Base-by-base conservation (phyloP, 2,113 vertebrate genomes). In the Psilopsiagon aurifrons region DNA sequence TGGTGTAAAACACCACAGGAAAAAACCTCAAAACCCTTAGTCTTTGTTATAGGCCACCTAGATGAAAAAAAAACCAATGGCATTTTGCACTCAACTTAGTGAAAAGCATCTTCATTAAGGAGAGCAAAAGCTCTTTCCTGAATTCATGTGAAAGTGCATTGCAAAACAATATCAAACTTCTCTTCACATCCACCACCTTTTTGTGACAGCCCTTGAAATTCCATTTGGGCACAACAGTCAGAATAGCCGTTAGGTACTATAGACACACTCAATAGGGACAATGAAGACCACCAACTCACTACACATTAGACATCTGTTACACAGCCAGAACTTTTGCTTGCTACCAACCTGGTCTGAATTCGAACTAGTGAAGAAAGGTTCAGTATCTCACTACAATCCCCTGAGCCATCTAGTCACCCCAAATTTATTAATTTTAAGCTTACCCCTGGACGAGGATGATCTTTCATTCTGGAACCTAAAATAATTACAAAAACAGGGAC, bases 381-480 rank as follows among this genome's bases (percentile, higher is more conserved):
- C 94, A 97, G 92, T 94, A 97, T 96, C 92, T 97, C 95, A 97
- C 96, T 96, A 97, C 73, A 94, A 95, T 93, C 91, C 88, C 90
- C 97, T 91, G 97, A 97, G 95, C 86, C 96, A 97, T 94, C 91
- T 92, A 95, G 96, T 90, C 94, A 97, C 96, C 97, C 95, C 83
- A 94, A 97, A 96, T 96, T 95, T 92, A 97, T 96, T 97, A 97
- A 97, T 96, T 92, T 94, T 98, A 96, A 97, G 98, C 98, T 98
- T 98, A 98, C 98, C 98, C 97, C 97, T 91, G 98, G 97, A 97
- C 96, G 97, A 90, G 97, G 98, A 97, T 97, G 97, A 95, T 98
- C 97, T 97, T 95, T 97, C 96, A 97, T 97, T 95, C 97, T 97
- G 96, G 96, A 96, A 97, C 97, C 98, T 98, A 92, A 70, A 96